Base-by-base conservation (phyloP, 2,888 invertebrate species). In the Leptinotarsa tumamoca region DNA sequence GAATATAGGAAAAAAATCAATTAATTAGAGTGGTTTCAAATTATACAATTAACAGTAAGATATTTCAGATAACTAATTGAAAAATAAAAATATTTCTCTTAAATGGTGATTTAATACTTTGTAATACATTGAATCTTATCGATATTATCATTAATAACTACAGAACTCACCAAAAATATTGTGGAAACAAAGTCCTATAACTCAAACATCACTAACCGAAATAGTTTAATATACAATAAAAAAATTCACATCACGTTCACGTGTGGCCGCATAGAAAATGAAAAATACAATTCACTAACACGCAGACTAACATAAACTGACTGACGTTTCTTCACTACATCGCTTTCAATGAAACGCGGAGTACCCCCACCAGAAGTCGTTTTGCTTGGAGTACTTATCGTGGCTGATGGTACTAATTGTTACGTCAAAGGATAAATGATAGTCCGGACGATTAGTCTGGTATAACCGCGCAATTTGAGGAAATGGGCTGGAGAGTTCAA, bases 221-320 rank as follows among this genome's bases (percentile, higher is more conserved):
- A 27, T 43, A 2, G 7, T 43, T 43, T 10, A 43, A 43, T 43
- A 43, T 10, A 43, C 43, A 56, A 54, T 51, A 13, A 27, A 69
- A 54, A 56, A 33, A 54, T 50, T 56, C 70, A 58, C 70, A 50
- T n/a, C 63, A 43, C 63, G 43, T 63, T 63, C 63, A 43, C 63
- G 69, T 71, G 54, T n/a, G 80, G 81, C 79, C 83, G 81, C 83
- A 81, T 80, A 79, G 75, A 76, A 71, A 71, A 70, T 76, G 54
- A 72, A 73, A 78, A 77, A 75, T 54, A 72, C 71, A 67, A 71
- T 78, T 79, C 82, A 81, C 82, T 79, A 82, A 80, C 74, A 75
- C 80, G 80, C 82, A 80, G 81, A 82, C 82, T 82, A 83, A 82
- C 81, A 81, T 81, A 81, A 82, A 84, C 83, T 84, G 82, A 76